phyloP scores from a whole-genome alignment of 2,113 vertebrate genomes.

The Eonycteris spelaea region DNA sequence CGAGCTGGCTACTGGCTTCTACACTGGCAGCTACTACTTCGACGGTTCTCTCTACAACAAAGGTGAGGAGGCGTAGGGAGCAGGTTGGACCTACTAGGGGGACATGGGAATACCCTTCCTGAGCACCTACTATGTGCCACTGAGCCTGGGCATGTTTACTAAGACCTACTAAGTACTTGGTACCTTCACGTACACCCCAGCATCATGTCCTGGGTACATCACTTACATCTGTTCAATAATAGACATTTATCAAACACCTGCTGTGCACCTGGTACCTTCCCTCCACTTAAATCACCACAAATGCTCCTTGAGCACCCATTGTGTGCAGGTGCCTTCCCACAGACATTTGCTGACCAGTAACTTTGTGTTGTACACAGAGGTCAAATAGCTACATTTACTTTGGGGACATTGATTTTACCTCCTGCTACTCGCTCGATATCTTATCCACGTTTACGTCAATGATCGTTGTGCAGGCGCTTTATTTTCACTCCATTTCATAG shows the following conservation, averaged over 20 bases:
- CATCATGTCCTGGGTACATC: too few species aligned
- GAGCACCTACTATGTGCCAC: not conserved
- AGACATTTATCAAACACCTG: not conserved
- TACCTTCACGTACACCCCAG: not conserved
- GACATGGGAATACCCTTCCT: not conserved
- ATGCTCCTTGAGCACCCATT: not conserved
- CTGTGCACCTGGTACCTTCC: not conserved
- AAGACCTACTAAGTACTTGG: not conserved
- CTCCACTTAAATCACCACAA: not conserved
- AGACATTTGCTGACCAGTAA: not conserved
- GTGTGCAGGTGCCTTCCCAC: not conserved
- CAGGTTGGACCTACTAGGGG: fast-evolving
- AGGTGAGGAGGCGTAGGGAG: conserved; percentile 80
- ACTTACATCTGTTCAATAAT: not conserved
- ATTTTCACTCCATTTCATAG: not conserved
- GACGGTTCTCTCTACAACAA: conserved; percentile 99
- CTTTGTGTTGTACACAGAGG: not conserved
- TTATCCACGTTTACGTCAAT: fast-evolving
- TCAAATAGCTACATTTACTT: not conserved
- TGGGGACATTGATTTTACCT: too few species aligned
- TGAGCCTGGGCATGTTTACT: fast-evolving
- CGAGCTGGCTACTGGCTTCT: conserved; percentile 95
- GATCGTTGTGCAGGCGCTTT: not conserved
- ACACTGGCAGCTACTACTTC: conserved; percentile 98
- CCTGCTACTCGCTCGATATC: not conserved